These are phyloP conservation scores for Syrphus vitripennis DNA, from an alignment of 2,888 invertebrate species.

Conservation along the genomic window DNA sequence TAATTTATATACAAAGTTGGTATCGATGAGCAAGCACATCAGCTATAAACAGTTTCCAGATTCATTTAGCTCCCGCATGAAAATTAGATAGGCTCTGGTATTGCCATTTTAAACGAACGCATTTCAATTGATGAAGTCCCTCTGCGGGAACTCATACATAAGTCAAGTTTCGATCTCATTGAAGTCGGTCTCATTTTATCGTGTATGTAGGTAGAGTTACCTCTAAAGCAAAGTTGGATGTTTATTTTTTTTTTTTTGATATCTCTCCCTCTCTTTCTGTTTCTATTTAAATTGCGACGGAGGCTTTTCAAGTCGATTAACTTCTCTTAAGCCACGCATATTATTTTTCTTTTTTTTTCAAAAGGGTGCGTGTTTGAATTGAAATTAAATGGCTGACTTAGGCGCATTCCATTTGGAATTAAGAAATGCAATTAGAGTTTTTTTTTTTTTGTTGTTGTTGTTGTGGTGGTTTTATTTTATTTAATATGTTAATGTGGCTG, in stretches of 20 bases:
- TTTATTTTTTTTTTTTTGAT: neutral
- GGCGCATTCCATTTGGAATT: conserved; percentile 51
- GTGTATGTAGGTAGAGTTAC: neutral
- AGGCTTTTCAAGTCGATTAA: conserved; percentile 38
- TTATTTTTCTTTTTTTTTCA: neutral
- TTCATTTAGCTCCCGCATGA: conserved; percentile 66
- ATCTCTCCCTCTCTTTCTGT: neutral
- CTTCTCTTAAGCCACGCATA: neutral
- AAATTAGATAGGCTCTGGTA: conserved; percentile 3
- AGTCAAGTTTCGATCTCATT: neutral
- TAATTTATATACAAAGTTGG: neutral
- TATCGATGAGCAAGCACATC: neutral
- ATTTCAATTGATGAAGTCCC: conserved; percentile 52
- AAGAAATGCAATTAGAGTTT: conserved; percentile 39
- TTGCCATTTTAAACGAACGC: conserved; percentile 22
- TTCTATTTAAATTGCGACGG: conserved; percentile 1
- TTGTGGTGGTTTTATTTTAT: neutral
- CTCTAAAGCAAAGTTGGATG: neutral
- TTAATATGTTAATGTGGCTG: neutral
- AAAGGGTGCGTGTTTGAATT: conserved; percentile 21
- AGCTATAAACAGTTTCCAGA: no score
- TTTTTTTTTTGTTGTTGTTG: neutral
- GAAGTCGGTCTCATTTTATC: neutral
- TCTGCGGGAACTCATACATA: conserved; percentile 12
- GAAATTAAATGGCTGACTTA: conserved; percentile 28